Conservation (phyloP, 2,797 vertebrate species). For the Poeciliopsis paucimaculata region DNA sequence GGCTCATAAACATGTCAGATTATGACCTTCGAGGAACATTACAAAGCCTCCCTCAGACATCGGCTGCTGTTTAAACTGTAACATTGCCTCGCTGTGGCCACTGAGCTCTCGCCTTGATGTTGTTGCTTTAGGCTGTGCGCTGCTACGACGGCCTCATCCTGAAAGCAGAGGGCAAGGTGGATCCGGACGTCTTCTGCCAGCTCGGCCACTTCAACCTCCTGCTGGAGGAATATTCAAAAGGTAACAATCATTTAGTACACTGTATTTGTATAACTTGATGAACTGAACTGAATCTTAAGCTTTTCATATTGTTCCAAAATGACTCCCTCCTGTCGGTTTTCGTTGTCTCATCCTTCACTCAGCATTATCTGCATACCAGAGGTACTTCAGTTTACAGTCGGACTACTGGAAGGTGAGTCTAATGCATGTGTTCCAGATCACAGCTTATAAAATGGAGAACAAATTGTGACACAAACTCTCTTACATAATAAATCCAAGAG, state of each 20-base stretch:
- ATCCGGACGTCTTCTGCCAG: slow-evolving; percentile 97
- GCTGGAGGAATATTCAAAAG: slow-evolving; percentile 99
- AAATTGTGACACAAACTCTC: not conserved
- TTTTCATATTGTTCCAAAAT: slow-evolving; percentile 4
- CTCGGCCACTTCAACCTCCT: slow-evolving; percentile 98
- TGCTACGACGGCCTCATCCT: slow-evolving; percentile 95
- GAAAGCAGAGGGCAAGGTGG: slow-evolving; percentile 98
- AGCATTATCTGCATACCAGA: slow-evolving; percentile 99
- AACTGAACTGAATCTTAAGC: slow-evolving; percentile 11
- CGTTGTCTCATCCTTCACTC: slow-evolving; percentile 42
- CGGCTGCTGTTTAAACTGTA: not conserved
- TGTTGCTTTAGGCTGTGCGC: slow-evolving; percentile 86
- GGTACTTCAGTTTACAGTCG: slow-evolving; percentile 99
- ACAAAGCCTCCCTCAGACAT: not conserved
- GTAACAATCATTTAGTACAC: slow-evolving; percentile 71
- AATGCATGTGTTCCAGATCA: not conserved
- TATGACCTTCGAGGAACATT: not conserved
- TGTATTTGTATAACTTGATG: not conserved
- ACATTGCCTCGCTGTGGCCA: not conserved
- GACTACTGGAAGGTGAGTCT: slow-evolving; percentile 98
- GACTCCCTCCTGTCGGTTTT: slow-evolving; percentile 16
- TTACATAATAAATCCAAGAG: not conserved
- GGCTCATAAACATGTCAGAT: not conserved
- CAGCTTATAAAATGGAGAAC: not conserved
- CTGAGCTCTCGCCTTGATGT: not conserved